Conservation (phyloP, 2,888 invertebrate genomes). For the Tanytarsus gracilentus region DNA sequence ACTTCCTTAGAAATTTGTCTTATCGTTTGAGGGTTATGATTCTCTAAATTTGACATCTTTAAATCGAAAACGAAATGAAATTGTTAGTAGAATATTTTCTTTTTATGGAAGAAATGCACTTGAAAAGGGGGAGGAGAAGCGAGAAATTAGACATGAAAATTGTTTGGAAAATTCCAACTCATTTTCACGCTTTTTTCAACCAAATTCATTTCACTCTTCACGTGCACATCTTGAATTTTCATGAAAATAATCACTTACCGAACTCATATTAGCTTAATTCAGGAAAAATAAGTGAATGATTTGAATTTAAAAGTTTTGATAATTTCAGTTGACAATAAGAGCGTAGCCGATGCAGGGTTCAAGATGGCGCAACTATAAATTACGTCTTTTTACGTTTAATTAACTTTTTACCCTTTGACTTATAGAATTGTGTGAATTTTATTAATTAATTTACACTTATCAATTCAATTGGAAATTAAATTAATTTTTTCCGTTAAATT, state of each 20-base stretch:
- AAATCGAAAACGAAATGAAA: slow-evolving; percentile 32
- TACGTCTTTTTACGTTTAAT: no score
- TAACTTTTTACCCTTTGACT: no score
- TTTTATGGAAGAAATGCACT: background rate
- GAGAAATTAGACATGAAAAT: slow-evolving; percentile 2
- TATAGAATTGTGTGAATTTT: no score
- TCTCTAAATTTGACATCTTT: slow-evolving; percentile 85
- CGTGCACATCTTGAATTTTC: background rate
- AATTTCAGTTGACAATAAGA: no score
- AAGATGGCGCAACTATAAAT: no score
- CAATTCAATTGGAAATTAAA: no score
- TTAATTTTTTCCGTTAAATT: no score
- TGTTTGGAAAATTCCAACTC: slow-evolving; percentile 16
- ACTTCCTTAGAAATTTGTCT: slow-evolving; percentile 81
- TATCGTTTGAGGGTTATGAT: slow-evolving; percentile 87
- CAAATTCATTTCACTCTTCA: background rate
- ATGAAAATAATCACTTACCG: background rate
- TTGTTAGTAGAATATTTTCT: slow-evolving; percentile 24
- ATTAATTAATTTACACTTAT: no score
- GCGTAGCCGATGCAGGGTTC: no score
- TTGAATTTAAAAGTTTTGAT: no score
- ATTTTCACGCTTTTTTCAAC: background rate
- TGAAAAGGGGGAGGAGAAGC: slow-evolving; percentile 4
- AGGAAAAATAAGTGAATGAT: no score
- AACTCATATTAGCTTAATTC: slow-evolving; percentile 19